Evolutionary conservation across 2,888 invertebrate species (phyloP), one percentile per base, ranked within the genome.

Genomic region (Alloscopus bannaensis): DNA sequence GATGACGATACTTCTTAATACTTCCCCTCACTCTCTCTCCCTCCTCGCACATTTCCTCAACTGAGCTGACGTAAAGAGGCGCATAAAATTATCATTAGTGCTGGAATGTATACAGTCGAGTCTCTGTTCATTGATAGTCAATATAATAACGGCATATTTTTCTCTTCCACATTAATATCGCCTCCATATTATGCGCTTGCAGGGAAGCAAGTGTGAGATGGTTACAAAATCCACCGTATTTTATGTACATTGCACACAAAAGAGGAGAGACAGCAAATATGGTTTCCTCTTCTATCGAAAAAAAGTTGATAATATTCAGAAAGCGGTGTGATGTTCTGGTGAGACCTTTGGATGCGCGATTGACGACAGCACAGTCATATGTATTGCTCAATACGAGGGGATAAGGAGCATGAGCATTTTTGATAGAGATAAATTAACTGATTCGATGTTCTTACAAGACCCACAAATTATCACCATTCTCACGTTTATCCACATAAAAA

Each of bases 11-110:
- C 24, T 20, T 52, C 52, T 24, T 52, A 52, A 22, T 52, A 36
- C 20, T 52, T 24, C 24, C 57, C 8, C 29, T 18, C 60, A 60
- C 20, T 22, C 24, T 60, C 60, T n/a, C 16, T 6, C 16, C 16
- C 16, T 55, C 26, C 2, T 50, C 20, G 18, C 47, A 47, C n/a
- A 6, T 18, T 4, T 28, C 29, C 26, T 57, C 57, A 6, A 57
- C 57, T 60, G 6, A 47, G 24, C 60, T 60, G 60, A 57, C 57
- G 57, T 57, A 52, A 22, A 52, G 4, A 57, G 28, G 57, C 57
- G 29, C 57, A 57, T 57, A 57, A 57, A 57, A 57, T 28, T 57
- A 57, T 57, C 57, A 28, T 57, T 57, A 57, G 57, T 6, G n/a
- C 28, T 57, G 29, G 28, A 57, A 28, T 28, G 22, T 22, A 60